phyloP scores from a whole-genome alignment of 2,888 invertebrate genomes.

The Leptinotarsa rubiginosa region DNA sequence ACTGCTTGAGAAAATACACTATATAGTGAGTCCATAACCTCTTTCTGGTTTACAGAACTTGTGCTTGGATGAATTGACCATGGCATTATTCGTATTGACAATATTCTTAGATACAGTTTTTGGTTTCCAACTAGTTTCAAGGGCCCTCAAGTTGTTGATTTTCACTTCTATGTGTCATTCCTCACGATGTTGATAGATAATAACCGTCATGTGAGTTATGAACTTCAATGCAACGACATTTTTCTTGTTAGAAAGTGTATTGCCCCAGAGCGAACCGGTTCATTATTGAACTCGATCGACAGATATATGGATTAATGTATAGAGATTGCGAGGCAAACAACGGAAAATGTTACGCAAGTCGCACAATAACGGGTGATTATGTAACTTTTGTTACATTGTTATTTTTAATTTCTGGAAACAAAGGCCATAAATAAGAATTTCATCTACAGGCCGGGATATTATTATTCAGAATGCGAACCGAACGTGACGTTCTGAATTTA shows the following conservation, averaged over 20 bases:
- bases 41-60: too few species aligned
- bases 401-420: constrained; percentile 12
- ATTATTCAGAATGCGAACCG: background rate
- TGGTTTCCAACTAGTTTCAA: too few species aligned
- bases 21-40: too few species aligned
- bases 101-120: too few species aligned
- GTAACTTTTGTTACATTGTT: constrained; percentile 13
- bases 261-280: constrained; percentile 6
- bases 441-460: background rate
- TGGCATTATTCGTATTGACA: too few species aligned
- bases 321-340: constrained; percentile 14
- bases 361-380: constrained; percentile 4
- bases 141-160: too few species aligned
- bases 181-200: too few species aligned
- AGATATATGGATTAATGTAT: constrained; percentile 14
- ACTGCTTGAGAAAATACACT: too few species aligned
- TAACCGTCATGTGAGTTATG: background rate
- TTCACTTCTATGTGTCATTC: too few species aligned
- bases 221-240: background rate
- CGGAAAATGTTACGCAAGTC: constrained; percentile 12
- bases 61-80: too few species aligned
- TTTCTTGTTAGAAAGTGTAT: background rate
- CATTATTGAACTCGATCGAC: constrained; percentile 5
- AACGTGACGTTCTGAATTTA: background rate
- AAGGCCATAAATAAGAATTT: constrained; percentile 9